Evolutionary conservation across 2,797 vertebrate genomes (phyloP).

Genomic region (Hirundo rustica): DNA sequence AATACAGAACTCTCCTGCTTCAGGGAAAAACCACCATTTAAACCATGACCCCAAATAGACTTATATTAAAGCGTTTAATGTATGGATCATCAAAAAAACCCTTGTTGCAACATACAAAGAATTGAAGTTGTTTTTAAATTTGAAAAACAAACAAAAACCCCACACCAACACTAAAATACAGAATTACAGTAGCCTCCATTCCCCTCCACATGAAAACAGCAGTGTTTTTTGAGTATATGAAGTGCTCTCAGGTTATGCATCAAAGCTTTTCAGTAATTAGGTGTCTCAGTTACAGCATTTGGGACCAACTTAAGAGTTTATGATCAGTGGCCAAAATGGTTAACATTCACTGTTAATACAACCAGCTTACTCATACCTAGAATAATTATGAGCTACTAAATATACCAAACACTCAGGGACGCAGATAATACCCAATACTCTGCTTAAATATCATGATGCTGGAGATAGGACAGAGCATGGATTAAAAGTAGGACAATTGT

Average conservation of each 20-base stretch:
- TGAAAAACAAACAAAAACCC: neutral
- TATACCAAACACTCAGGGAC: conserved; percentile 52
- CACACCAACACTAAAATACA: neutral
- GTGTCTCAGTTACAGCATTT: neutral
- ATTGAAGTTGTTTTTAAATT: neutral
- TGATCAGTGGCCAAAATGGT: neutral
- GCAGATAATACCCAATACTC: conserved; percentile 51
- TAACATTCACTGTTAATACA: conserved; percentile 38
- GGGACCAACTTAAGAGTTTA: neutral
- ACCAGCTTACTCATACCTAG: conserved; percentile 20
- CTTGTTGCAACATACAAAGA: neutral
- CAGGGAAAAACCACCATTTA: neutral
- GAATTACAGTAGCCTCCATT: neutral
- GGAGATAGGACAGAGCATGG: neutral
- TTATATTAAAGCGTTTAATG: neutral
- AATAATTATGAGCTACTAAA: conserved; percentile 64
- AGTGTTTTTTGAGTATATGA: neutral
- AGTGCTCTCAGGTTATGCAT: neutral
- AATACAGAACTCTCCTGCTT: neutral
- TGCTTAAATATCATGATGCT: conserved; percentile 4
- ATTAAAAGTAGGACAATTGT: conserved; percentile 52
- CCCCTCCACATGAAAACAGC: neutral
- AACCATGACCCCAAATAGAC: neutral
- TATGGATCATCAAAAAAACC: neutral
- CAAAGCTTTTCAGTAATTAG: neutral